Evolutionary conservation across 2,113 vertebrate species (phyloP).

Genomic region (Nothoprocta pentlandii): DNA sequence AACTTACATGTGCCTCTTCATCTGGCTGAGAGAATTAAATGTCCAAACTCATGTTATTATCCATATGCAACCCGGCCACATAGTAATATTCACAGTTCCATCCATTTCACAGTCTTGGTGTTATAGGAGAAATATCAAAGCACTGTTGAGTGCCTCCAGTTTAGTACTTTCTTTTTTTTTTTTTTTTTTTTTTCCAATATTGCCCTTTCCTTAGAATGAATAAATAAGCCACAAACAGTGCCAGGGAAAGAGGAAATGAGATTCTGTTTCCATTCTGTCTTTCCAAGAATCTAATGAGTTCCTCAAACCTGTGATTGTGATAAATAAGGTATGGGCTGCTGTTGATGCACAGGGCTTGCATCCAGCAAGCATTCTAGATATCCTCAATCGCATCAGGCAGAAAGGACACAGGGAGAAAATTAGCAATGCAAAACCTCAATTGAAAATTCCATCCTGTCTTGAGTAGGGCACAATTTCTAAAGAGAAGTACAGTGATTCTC

Average conservation of each 20-base stretch:
- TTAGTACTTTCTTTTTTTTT: background rate
- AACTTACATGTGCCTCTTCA: background rate
- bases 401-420: background rate
- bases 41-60: background rate
- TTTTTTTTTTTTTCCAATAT: background rate
- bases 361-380: background rate
- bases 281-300: background rate
- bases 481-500: background rate
- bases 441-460: background rate
- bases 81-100: background rate
- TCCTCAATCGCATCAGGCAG: background rate
- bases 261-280: background rate
- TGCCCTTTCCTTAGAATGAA: background rate
- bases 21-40: background rate
- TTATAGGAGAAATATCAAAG: background rate
- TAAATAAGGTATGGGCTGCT: background rate
- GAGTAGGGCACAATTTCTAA: background rate
- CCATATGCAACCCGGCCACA: rapidly evolving
- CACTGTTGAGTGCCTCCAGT: background rate
- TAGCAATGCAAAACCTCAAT: background rate
- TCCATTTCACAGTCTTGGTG: background rate
- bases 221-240: background rate
- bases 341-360: background rate
- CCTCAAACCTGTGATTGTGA: background rate
- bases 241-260: background rate